Evolutionary conservation across 2,797 vertebrate species (phyloP).

Genomic region (Acanthiza pusilla): DNA sequence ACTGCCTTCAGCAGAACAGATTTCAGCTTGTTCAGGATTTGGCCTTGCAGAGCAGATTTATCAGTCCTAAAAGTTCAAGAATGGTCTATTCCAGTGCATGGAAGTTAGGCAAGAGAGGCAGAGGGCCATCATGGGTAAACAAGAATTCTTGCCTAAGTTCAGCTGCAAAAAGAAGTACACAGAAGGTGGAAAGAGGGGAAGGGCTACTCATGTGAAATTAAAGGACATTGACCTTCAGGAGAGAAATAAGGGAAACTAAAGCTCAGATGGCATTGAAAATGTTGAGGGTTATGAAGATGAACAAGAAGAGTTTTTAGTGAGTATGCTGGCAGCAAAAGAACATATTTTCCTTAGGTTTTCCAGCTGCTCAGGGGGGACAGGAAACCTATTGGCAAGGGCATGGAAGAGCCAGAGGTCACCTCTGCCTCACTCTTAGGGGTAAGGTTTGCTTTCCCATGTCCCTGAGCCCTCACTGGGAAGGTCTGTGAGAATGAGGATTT

Average conservation of each 20-base stretch:
- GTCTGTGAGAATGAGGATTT: neutral
- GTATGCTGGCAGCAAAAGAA: neutral
- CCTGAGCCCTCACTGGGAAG: neutral
- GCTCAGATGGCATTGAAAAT: neutral
- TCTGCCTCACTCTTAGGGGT: neutral
- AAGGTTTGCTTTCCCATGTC: neutral
- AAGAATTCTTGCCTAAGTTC: neutral
- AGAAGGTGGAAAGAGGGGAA: neutral
- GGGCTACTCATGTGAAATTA: neutral
- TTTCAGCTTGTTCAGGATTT: neutral
- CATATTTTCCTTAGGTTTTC: neutral
- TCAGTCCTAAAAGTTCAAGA: neutral
- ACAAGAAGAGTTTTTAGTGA: neutral
- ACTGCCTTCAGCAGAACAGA: neutral
- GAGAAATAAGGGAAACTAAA: neutral
- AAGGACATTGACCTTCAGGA: neutral
- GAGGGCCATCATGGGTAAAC: neutral
- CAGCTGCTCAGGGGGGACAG: neutral
- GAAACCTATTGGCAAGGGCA: neutral
- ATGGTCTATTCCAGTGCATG: neutral
- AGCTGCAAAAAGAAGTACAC: neutral
- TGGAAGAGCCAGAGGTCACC: neutral
- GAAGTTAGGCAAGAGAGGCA: neutral
- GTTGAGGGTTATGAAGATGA: neutral
- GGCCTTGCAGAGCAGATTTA: neutral